Conservation (phyloP, 2,113 vertebrate genomes). For the Crotalus tigris region DNA sequence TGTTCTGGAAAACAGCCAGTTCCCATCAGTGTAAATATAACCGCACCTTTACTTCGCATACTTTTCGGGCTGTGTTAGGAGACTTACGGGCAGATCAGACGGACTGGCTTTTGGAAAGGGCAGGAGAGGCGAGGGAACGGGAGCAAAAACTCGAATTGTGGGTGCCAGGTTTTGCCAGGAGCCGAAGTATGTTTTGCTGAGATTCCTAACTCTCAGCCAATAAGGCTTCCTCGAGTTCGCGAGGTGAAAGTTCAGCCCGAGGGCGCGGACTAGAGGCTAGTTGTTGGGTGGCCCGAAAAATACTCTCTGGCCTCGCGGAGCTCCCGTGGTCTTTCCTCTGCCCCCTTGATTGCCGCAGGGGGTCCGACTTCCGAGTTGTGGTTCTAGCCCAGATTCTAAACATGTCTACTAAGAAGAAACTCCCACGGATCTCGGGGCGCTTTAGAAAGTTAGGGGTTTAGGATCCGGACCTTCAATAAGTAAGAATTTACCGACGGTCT, state of each 20-base stretch:
- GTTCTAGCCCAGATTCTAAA: neutral
- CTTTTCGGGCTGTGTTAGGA: neutral
- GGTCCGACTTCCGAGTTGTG: conserved; percentile 38
- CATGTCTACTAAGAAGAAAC: neutral
- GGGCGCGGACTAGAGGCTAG: conserved; percentile 61
- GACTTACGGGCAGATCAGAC: neutral
- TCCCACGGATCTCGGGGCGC: neutral
- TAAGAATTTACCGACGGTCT: neutral
- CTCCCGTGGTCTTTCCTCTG: conserved; percentile 50
- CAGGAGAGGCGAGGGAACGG: too few relatives aligned
- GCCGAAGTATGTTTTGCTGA: neutral
- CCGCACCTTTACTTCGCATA: neutral
- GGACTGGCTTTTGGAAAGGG: neutral
- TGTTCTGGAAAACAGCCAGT: neutral
- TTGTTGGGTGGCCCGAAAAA: conserved; percentile 69
- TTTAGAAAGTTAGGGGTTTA: neutral
- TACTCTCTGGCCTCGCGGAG: conserved; percentile 58
- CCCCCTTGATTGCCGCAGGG: neutral
- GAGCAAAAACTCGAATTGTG: neutral
- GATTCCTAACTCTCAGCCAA: conserved; percentile 45
- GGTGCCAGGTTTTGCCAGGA: conserved; percentile 11
- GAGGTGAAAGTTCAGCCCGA: conserved; percentile 76
- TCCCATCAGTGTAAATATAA: neutral
- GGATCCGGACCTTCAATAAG: neutral
- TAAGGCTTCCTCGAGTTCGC: conserved; percentile 60